Base-by-base conservation (phyloP, 2,797 vertebrate genomes). In the Bradypodion pumilum region DNA sequence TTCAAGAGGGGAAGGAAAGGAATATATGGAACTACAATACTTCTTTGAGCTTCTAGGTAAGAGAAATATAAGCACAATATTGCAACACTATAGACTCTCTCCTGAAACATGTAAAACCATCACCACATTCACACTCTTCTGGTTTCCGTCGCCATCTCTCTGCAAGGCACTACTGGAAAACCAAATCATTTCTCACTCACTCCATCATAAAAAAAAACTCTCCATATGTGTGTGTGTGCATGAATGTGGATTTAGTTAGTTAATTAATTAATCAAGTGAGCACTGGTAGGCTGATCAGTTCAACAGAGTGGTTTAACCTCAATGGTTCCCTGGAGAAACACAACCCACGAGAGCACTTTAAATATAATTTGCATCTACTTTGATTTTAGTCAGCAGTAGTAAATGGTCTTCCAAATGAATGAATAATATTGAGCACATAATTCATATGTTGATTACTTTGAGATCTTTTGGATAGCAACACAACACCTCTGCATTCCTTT, bases 331-430 rank as follows among this genome's bases (percentile, higher is more conserved):
- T 91, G 92, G 89, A 94, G 93, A 94, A 93, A 95, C 91, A 92
- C 89, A 69, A 84, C 85, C 29, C 81, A 91, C 91, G 88, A 94
- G 95, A 95, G 94, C 96, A 95, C 95, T 93, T n/a, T 94, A 90
- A 89, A 92, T 93, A 82, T 89, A 73, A 89, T 93, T 86, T 92
- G 89, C 81, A 92, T 91, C 87, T 87, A 92, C 86, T 90, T 94
- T 91, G 92, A 95, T 92, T 94, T 93, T 93, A 95, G 91, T 91
- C 93, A 93, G 88, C 90, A 95, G 94, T 94, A 95, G 89, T 91
- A 93, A 95, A 92, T 89, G 82, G 80, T 92, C 74, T 69, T 92
- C 91, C 89, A 92, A 86, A 90, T 82, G 91, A 66, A 87, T 16
- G 80, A 93, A 87, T 95, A 95, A 96, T 93, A 96, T 95, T 95